phyloP scores from a whole-genome alignment of 1,140 invertebrate genomes.

The Monomorium pharaonis region DNA sequence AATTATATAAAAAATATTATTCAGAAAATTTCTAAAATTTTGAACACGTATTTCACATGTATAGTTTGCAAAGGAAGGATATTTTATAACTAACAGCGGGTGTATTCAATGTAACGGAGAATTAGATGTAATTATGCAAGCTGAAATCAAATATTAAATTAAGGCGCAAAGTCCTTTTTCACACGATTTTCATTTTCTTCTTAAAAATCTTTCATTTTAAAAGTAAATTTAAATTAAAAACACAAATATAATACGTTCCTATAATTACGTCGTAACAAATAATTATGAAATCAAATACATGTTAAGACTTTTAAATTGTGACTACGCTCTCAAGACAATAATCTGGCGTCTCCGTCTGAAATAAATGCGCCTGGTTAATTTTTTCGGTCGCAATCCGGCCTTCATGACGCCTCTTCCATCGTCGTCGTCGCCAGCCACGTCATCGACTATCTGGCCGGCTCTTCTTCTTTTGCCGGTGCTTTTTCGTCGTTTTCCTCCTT shows the following conservation, averaged over 20 bases:
- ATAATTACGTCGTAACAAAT: background rate
- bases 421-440: constrained; percentile 35
- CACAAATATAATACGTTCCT: background rate
- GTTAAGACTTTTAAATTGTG: background rate
- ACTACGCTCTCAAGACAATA: background rate
- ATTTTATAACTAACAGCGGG: background rate
- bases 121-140: background rate
- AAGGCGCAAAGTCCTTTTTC: background rate
- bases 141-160: background rate
- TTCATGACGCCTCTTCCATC: constrained; percentile 13
- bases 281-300: background rate
- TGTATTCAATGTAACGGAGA: background rate
- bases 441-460: constrained; percentile 52
- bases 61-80: background rate
- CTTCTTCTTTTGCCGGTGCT: constrained; percentile 40
- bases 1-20: background rate
- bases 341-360: background rate
- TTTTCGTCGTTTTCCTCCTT: constrained; percentile 54
- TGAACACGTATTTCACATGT: background rate
- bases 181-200: no score
- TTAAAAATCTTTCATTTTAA: background rate
- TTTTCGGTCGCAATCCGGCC: constrained; percentile 1
- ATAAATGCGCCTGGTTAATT: background rate
- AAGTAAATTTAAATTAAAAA: background rate
- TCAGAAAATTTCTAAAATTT: background rate